Base-by-base conservation (phyloP, 2,113 vertebrate species). In the Puma concolor region DNA sequence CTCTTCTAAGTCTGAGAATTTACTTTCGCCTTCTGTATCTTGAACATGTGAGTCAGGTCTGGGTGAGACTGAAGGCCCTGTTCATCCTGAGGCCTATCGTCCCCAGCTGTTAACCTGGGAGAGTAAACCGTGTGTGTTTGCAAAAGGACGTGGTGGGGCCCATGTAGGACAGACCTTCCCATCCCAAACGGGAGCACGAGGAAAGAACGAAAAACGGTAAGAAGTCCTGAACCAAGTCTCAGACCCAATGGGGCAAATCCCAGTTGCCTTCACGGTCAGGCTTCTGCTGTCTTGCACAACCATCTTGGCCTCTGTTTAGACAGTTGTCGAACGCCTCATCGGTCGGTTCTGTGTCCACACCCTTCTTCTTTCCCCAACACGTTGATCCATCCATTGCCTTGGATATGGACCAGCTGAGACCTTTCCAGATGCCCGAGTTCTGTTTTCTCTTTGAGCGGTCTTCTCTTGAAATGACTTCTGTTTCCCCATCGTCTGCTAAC, bases 21-120 rank as follows among this genome's bases (percentile, higher is more conserved):
- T 21, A 29, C n/a, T 25, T 80, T 19, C 50, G 6, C 50, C 29
- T 74, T 64, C 10, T 52, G 41, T 9, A 79, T 48, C 27, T 77
- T 48, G 16, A 48, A 77, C 19, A 52, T 19, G 33, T n/a, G 11
- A 79, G 33, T 52, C 48, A 21, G 48, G 16, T 52, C 9, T 13
- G 16, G 2, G 16, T 79, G 48, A 79, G 76, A 31, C 5, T 79
- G 8, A 33, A 12, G 8, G 16, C 21, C 33, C 31, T 1, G 1
- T 33, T 33, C 38, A 33, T 33, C 60, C 60, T 0, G 6, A 48
- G 13, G 38, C 17, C 1, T 12, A 1, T n/a, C 17, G 3, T 85
- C 29, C 12, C 29, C 29, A 33, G 29, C 17, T 85, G 38, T 14
- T 11, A 85, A 66, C 6, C 38, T 48, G 17, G 33, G 60, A 33